phyloP scores from a whole-genome alignment of 2,888 invertebrate genomes.

The Drosophila mayaguana region DNA sequence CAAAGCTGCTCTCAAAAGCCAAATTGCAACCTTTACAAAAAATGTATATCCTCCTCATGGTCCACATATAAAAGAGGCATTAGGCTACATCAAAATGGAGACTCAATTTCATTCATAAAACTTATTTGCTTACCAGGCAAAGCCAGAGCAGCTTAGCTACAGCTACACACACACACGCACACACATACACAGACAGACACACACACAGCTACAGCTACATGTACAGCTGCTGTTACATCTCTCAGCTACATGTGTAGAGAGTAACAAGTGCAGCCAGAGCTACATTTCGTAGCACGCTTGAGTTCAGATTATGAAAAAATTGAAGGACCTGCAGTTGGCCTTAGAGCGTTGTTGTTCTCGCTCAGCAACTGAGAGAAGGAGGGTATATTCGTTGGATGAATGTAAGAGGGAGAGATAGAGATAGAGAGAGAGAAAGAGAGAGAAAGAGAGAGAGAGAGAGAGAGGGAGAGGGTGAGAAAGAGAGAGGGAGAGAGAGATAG shows the following conservation, averaged over 20 bases:
- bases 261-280: constrained; percentile 12
- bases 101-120: constrained; percentile 17
- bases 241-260: not conserved
- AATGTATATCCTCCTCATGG: constrained; percentile 7
- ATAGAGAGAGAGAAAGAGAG: not conserved
- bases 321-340: constrained; percentile 36
- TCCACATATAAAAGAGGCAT: constrained; percentile 1
- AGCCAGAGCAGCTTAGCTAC: constrained; percentile 21
- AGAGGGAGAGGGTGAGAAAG: not conserved
- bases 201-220: not conserved
- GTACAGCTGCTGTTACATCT: not conserved
- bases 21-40: constrained; percentile 20
- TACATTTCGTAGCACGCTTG: constrained; percentile 7
- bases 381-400: not conserved
- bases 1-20: constrained; percentile 11
- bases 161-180: not conserved
- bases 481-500: not conserved
- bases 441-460: not conserved
- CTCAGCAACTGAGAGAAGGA: not conserved
- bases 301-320: constrained; percentile 18
- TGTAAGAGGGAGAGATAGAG: too few relatives aligned
- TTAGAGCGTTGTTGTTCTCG: constrained; percentile 26
- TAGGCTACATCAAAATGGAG: constrained; percentile 1
- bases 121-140: constrained; percentile 21
- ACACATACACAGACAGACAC: not conserved